phyloP scores from a whole-genome alignment of 2,113 vertebrate species.

The Perca flavescens region DNA sequence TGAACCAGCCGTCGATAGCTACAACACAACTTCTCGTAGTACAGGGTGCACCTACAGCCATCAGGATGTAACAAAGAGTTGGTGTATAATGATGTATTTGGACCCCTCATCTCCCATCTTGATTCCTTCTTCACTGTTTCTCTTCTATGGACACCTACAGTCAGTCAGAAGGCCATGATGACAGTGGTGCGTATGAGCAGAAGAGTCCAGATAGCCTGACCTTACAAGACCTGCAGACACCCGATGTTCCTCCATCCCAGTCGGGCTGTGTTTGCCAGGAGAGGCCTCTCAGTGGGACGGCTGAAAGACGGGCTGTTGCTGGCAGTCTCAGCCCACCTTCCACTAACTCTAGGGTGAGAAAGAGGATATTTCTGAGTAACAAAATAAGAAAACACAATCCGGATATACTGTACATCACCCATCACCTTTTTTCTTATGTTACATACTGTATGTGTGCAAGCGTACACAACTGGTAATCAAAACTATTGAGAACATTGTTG shows the following conservation, averaged over 20 bases:
- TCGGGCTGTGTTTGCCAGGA: conserved; percentile 60
- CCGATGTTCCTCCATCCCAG: conserved; percentile 49
- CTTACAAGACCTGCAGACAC: conserved; percentile 77
- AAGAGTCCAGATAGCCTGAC: conserved; percentile 64
- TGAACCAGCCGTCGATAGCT: not conserved
- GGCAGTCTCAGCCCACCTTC: not conserved
- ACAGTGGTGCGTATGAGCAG: conserved; percentile 38
- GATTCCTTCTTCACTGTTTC: not conserved
- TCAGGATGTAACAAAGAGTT: not conserved
- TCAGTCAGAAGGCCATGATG: conserved; percentile 65
- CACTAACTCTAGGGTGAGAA: conserved; percentile 53
- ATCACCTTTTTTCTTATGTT: not conserved
- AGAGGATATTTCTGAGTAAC: not conserved
- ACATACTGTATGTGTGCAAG: not conserved
- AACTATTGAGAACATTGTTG: not conserved
- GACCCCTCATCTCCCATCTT: not conserved
- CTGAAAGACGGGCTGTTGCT: conserved; percentile 36
- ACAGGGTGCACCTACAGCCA: not conserved
- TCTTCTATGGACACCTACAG: not conserved
- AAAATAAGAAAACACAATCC: not conserved
- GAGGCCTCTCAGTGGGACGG: conserved; percentile 56
- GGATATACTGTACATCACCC: not conserved
- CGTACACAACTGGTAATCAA: not conserved
- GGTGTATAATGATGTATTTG: not conserved
- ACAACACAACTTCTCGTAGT: not conserved